Evolutionary conservation across 1,140 invertebrate genomes (phyloP), one percentile per base, ranked within the genome.

Genomic region (Protaetia brevitarsis): DNA sequence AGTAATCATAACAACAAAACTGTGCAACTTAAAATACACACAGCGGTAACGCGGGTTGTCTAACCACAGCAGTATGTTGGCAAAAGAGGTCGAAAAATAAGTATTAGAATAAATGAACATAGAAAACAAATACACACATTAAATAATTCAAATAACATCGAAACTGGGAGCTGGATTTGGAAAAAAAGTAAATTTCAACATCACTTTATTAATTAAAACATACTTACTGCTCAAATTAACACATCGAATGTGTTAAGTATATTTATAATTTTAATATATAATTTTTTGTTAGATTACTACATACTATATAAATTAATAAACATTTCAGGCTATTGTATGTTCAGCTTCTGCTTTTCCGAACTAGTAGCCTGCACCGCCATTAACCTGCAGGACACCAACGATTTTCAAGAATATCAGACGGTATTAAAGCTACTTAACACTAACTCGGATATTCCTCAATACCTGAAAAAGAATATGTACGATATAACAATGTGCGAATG

Each of bases 401-500:
- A 60, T 10, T 29, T 26, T 60, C 28, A 29, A 16, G 58, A 60
- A 16, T 60, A 26, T 27, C 13, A 29, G 30, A 30, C 1, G 6
- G 19, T 10, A 2, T 10, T 60, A 10, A 27, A 27, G 30, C 10
- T 26, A 7, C 30, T 60, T 13, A 30, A 7, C 13, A 8, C 13
- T 8, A 13, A 16, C 2, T 11, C 19, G 0, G n/a, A 60, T 29
- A 10, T 60, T 10, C 58, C 58, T 29, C 13, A 7, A 11, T 13
- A 26, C 19, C 6, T 60, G 13, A 60, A 30, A 29, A 27, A 28
- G 6, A 29, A 7, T 8, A 60, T 60, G 23, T 60, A 60, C 5
- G 27, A 13, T 29, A 16, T 60, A 4, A n/a, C 60, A 8, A 29
- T 45, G 23, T 66, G 51, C 29, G 65, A 63, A 16, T 69, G 68